These are phyloP conservation scores for Todiramphus chloris DNA, from an alignment of 2,113 vertebrate genomes.

Conservation along the genomic window DNA sequence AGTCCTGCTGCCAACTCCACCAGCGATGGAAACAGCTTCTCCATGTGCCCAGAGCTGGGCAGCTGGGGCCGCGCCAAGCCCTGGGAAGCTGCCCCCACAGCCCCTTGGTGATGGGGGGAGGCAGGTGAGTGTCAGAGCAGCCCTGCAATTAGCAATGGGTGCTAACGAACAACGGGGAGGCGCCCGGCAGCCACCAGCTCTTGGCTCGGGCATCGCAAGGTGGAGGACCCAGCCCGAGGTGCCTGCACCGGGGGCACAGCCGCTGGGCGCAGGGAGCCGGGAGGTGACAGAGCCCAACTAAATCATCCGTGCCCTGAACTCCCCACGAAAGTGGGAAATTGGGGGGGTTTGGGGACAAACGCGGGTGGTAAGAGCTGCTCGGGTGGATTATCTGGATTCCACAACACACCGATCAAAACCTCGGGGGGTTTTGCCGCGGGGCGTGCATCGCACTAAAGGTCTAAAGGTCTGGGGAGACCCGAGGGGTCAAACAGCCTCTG, in stretches of 20 bases:
- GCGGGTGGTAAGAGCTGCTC: fast-evolving
- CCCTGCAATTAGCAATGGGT: not conserved
- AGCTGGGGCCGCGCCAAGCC: no score
- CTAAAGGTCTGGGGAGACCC: not conserved
- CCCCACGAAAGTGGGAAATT: not conserved
- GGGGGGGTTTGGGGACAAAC: not conserved
- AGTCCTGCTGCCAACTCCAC: no score
- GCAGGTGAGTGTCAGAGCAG: not conserved
- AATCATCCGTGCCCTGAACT: not conserved
- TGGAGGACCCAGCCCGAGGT: not conserved
- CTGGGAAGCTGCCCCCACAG: not conserved
- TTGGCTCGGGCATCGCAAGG: not conserved
- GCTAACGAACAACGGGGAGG: not conserved
- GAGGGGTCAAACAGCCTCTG: not conserved
- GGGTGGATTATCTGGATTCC: fast-evolving
- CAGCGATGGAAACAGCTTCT: not conserved
- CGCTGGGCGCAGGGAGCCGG: fast-evolving
- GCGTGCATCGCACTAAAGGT: fast-evolving
- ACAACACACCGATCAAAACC: not conserved
- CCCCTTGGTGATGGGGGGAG: not conserved
- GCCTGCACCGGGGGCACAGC: fast-evolving
- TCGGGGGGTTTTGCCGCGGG: not conserved
- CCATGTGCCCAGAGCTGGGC: not conserved
- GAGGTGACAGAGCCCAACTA: not conserved
- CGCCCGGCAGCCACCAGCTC: not conserved